phyloP scores from a whole-genome alignment of 2,888 invertebrate species.

The Coelinius sp. region DNA sequence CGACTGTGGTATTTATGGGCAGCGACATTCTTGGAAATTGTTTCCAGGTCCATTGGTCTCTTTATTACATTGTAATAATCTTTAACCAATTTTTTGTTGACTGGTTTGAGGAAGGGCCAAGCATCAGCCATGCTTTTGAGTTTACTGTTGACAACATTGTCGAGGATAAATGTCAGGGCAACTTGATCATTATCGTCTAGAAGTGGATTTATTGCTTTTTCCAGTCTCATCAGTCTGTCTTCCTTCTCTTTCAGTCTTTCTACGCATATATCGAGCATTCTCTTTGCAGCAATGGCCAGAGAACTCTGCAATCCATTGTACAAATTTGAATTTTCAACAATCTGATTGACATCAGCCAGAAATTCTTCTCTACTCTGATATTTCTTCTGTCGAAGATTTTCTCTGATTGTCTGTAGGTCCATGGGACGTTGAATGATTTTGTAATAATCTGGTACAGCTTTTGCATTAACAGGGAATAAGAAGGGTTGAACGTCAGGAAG shows the following conservation, averaged over 20 bases:
- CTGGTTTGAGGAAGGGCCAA: slow-evolving; percentile 97
- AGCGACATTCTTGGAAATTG: slow-evolving; percentile 88
- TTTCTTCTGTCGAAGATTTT: slow-evolving; percentile 87
- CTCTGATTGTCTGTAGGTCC: slow-evolving; percentile 96
- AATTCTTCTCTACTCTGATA: slow-evolving; percentile 98
- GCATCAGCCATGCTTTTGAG: slow-evolving; percentile 91
- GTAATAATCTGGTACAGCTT: slow-evolving; percentile 95
- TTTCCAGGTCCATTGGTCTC: slow-evolving; percentile 95
- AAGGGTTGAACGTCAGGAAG: slow-evolving; percentile 94
- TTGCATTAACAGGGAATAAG: slow-evolving; percentile 93
- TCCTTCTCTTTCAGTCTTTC: slow-evolving; percentile 92
- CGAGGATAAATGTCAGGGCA: slow-evolving; percentile 92
- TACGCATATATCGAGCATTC: slow-evolving; percentile 91
- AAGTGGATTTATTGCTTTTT: slow-evolving; percentile 98
- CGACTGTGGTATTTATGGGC: slow-evolving; percentile 94
- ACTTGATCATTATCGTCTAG: slow-evolving; percentile 98
- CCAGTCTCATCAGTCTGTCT: slow-evolving; percentile 93
- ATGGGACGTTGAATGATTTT: slow-evolving; percentile 93
- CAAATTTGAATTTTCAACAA: slow-evolving; percentile 93
- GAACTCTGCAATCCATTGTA: slow-evolving; percentile 93
- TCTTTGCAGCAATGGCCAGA: slow-evolving; percentile 87
- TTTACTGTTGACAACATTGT: slow-evolving; percentile 89
- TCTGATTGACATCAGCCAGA: slow-evolving; percentile 94
- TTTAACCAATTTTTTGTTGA: slow-evolving; percentile 95
- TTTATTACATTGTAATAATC: slow-evolving; percentile 96